Evolutionary conservation across 2,113 vertebrate species (phyloP).

Genomic region (Oncorhynchus nerka): DNA sequence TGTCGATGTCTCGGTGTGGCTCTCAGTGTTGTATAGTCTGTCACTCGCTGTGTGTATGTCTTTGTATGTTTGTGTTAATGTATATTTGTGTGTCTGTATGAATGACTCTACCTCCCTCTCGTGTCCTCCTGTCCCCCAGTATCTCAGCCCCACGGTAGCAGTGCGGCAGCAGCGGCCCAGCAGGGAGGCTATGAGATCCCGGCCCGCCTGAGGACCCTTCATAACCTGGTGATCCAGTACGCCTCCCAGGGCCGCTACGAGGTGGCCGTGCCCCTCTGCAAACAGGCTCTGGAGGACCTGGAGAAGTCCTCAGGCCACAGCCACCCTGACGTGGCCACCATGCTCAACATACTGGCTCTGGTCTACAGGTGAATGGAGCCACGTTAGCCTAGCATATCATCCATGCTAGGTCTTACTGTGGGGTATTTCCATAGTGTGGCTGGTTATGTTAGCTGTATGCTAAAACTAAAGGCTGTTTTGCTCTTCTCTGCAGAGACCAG

Average conservation of each 20-base stretch:
- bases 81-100: neutral
- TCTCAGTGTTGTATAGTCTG: neutral
- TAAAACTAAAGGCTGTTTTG: neutral
- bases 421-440: too few relatives aligned
- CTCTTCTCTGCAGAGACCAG: conserved; percentile 76
- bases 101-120: neutral
- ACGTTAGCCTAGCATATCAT: too few relatives aligned
- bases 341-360: conserved; percentile 88
- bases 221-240: conserved; percentile 90
- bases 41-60: neutral
- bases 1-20: neutral
- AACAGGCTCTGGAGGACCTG: conserved; percentile 86
- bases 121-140: conserved; percentile 34
- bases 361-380: conserved; percentile 79
- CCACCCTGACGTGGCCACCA: conserved; percentile 88
- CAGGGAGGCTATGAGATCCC: conserved; percentile 88
- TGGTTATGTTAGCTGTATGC: neutral
- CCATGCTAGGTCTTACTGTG: too few relatives aligned
- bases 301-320: conserved; percentile 87
- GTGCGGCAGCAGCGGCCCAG: conserved; percentile 72
- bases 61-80: too few relatives aligned
- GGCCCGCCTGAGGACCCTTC: conserved; percentile 81
- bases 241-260: conserved; percentile 86
- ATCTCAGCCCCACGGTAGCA: conserved; percentile 60
- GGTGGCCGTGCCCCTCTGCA: conserved; percentile 86